phyloP scores from a whole-genome alignment of 2,888 invertebrate genomes.

The Coelinius sp. region DNA sequence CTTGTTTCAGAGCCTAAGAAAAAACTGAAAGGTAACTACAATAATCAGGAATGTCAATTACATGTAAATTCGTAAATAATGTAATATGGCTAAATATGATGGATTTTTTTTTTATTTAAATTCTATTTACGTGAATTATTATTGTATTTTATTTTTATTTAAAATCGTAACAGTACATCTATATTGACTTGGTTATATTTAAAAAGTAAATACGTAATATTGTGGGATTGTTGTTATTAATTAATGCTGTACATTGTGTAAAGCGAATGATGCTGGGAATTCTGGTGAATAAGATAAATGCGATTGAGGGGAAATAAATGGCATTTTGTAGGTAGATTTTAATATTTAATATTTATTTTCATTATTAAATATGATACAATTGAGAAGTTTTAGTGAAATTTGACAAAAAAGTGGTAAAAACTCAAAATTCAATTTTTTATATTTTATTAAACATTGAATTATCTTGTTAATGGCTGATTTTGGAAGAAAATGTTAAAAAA shows the following conservation, averaged over 20 bases:
- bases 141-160: conserved; percentile 39
- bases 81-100: conserved; percentile 53
- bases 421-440: no score
- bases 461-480: no score
- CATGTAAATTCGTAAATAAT: conserved; percentile 42
- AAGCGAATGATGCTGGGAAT: neutral
- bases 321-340: neutral
- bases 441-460: no score
- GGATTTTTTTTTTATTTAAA: no score
- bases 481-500: no score
- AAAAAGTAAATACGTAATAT: conserved; percentile 4
- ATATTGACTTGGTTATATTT: conserved; percentile 2
- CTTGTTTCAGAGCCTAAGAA: conserved; percentile 89
- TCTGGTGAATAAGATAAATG: conserved; percentile 26
- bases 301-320: conserved; percentile 3
- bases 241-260: conserved; percentile 11
- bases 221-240: conserved; percentile 16
- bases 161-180: neutral
- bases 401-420: no score
- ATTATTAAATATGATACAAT: no score
- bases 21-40: conserved; percentile 78
- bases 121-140: conserved; percentile 48
- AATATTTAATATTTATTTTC: no score
- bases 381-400: no score
- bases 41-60: conserved; percentile 61